Evolutionary conservation across 2,888 invertebrate species (phyloP), one percentile per base, ranked within the genome.

Genomic region (Lithophane semibrunnea): DNA sequence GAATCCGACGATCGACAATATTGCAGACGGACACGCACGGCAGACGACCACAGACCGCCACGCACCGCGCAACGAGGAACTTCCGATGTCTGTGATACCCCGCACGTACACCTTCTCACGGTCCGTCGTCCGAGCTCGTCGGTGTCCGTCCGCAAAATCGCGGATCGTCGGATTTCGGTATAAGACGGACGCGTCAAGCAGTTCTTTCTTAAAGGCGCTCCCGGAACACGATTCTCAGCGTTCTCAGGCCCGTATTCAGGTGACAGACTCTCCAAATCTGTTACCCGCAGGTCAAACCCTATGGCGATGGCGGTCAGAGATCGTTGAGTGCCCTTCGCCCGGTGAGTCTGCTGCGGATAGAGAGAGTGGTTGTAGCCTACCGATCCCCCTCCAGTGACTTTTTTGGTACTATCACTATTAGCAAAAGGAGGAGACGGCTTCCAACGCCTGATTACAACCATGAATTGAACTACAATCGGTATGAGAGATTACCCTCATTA

Each of bases 221-320:
- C 3, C 8, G 0, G 3, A 29, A n/a, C 1, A 21, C 16, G 1
- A n/a, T 67, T 1, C 0, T 4, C 12, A 3, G 1, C 3, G 0
- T 0, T 73, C 47, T 70, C 42, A 3, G 5, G 0, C 24, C 13
- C 29, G 7, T 24, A 4, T 54, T 54, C 18, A n/a, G 0, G 1
- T 16, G 16, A 29, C 13, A 18, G 29, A 47, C 5, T 69, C 13
- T 8, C 18, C 5, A 42, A 58, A 21, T 24, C 10, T 54, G 0
- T 54, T 2, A 10, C 16, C 21, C 16, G 2, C 8, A 54, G 44
- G 1, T 12, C 16, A 44, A 16, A 18, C 29, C 4, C 12, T 12
- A 18, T 18, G 3, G 9, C 3, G 8, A 18, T 18, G 3, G 9
- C 3, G 12, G 1, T 24, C 9, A 1, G 49, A 37, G 37, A 37